Conservation (phyloP, 2,888 invertebrate genomes). For the Drosophila lacicola region DNA sequence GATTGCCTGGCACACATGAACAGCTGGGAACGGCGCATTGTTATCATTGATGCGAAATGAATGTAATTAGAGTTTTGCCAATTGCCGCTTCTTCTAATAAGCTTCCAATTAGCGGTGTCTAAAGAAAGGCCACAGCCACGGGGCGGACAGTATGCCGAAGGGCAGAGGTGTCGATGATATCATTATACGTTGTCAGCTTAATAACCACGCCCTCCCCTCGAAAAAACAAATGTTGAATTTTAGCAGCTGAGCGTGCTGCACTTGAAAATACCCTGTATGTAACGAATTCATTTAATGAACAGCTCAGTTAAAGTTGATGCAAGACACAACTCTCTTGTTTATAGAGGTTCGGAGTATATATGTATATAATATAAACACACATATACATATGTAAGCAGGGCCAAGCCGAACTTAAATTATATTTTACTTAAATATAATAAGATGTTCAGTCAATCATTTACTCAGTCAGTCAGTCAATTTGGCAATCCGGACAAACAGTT, state of each 20-base stretch:
- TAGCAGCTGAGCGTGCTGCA: not conserved
- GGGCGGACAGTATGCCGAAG: not conserved
- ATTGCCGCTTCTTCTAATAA: conserved; percentile 65
- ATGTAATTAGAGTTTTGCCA: conserved; percentile 74
- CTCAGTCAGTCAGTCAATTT: too few relatives aligned
- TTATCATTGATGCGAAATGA: conserved; percentile 73
- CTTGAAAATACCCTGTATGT: conserved; percentile 2
- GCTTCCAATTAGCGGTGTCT: conserved; percentile 68
- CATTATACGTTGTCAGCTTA: conserved; percentile 39
- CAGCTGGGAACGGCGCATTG: conserved; percentile 47
- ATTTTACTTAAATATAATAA: too few relatives aligned
- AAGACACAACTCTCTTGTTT: too few relatives aligned
- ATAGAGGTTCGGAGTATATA: too few relatives aligned
- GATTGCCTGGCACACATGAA: conserved; percentile 28
- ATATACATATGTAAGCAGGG: too few relatives aligned
- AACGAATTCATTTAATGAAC: too few relatives aligned
- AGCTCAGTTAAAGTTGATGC: too few relatives aligned
- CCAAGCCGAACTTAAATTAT: too few relatives aligned
- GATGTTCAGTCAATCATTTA: too few relatives aligned
- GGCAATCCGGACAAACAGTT: too few relatives aligned
- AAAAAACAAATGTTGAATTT: conserved; percentile 4
- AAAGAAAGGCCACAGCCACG: conserved; percentile 23
- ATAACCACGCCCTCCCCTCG: conserved; percentile 9
- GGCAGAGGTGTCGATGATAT: conserved; percentile 54
- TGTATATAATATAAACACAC: too few relatives aligned